These are phyloP conservation scores for Pungitius pungitius DNA, from an alignment of 2,113 vertebrate genomes.

Conservation along the genomic window DNA sequence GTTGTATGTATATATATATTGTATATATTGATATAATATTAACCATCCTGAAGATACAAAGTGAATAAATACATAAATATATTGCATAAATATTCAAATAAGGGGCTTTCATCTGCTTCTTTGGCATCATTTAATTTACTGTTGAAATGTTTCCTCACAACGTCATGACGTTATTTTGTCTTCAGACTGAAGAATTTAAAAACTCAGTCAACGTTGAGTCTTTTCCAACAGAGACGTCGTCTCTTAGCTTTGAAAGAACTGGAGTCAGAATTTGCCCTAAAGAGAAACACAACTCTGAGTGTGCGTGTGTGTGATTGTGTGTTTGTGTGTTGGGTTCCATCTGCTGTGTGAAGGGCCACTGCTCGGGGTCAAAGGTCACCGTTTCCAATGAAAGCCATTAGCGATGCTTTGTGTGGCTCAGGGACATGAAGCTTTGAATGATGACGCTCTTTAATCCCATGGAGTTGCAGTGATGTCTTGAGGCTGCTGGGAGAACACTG, in stretches of 20 bases:
- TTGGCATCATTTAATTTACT: not conserved
- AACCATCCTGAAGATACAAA: no score
- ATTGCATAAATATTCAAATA: not conserved
- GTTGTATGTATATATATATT: no score
- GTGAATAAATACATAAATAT: not conserved
- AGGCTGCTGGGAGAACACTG: no score
- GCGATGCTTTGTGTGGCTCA: not conserved
- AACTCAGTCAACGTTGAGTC: not conserved
- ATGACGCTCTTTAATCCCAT: not conserved
- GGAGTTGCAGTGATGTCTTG: not conserved
- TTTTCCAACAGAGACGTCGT: not conserved
- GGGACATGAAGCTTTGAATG: not conserved
- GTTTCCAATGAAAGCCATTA: slow-evolving; percentile 29
- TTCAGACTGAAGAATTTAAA: not conserved
- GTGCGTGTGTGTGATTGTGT: slow-evolving; percentile 3
- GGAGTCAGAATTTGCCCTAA: no score
- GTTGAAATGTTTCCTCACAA: not conserved
- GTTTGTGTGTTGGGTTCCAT: slow-evolving; percentile 16
- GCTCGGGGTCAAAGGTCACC: slow-evolving; percentile 25
- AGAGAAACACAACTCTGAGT: not conserved
- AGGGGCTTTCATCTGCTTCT: not conserved
- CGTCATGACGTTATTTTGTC: not conserved
- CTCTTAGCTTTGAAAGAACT: no score
- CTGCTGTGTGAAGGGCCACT: slow-evolving; percentile 33
- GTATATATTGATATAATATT: no score